Evolutionary conservation across 2,888 invertebrate species (phyloP).

Genomic region (Trisateles emortualis): DNA sequence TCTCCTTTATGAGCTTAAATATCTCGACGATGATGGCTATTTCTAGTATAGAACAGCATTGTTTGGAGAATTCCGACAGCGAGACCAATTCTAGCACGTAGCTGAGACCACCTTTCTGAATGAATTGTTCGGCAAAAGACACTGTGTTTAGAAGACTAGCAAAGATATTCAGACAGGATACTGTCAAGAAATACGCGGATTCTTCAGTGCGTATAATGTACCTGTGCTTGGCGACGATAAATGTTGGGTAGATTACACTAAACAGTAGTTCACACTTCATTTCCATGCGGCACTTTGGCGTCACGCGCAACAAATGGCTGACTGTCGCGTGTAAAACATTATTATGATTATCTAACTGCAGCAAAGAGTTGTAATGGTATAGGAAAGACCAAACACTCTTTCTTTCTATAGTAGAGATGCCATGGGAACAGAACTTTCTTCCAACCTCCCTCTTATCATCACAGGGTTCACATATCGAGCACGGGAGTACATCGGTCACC

Average conservation of each 20-base stretch:
- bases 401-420: constrained; percentile 64
- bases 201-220: constrained; percentile 80
- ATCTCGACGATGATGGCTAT: constrained; percentile 88
- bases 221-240: constrained; percentile 83
- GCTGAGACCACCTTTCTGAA: constrained; percentile 85
- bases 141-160: constrained; percentile 85
- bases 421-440: constrained; percentile 66
- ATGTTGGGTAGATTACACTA: constrained; percentile 88
- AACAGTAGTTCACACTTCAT: constrained; percentile 87
- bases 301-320: constrained; percentile 86
- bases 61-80: constrained; percentile 84
- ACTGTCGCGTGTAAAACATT: constrained; percentile 86
- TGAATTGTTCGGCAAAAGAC: constrained; percentile 87
- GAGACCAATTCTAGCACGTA: constrained; percentile 85
- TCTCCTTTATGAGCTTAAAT: constrained; percentile 75
- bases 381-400: constrained; percentile 86
- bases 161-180: constrained; percentile 88
- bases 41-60: constrained; percentile 88
- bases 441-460: constrained; percentile 61
- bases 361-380: constrained; percentile 85
- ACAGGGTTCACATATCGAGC: constrained; percentile 74
- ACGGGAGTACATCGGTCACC: constrained; percentile 75
- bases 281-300: constrained; percentile 83
- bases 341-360: constrained; percentile 84
- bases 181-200: constrained; percentile 85